Conservation (phyloP, 2,113 vertebrate genomes). For the Entosphenus tridentatus region DNA sequence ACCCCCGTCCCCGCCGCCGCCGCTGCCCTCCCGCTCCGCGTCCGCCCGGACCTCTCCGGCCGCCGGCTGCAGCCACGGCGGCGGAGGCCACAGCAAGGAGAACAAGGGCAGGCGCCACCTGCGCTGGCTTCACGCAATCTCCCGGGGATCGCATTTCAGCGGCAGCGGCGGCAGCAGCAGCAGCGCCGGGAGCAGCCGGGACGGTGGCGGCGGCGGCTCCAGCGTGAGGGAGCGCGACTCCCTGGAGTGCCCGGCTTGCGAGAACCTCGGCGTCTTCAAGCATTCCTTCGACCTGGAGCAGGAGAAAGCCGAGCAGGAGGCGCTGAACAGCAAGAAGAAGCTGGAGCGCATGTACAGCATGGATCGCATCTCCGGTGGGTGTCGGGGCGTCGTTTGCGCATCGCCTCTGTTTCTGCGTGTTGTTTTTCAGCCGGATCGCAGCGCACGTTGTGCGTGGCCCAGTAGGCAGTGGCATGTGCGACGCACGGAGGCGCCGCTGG, state of each 20-base stretch:
- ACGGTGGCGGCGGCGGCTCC: slow-evolving; percentile 25
- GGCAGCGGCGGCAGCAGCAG: slow-evolving; percentile 27
- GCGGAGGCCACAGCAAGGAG: slow-evolving; percentile 25
- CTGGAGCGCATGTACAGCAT: slow-evolving; percentile 81
- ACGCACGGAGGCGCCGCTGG: not conserved
- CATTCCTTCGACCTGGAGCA: slow-evolving; percentile 50
- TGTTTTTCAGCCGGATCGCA: not conserved
- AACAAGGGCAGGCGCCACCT: slow-evolving; percentile 26
- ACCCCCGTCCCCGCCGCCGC: slow-evolving; percentile 16
- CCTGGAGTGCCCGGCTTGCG: slow-evolving; percentile 33
- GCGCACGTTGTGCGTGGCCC: not conserved
- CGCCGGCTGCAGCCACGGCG: slow-evolving; percentile 15
- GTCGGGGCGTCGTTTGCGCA: not conserved
- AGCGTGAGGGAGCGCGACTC: slow-evolving; percentile 26
- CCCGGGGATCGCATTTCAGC: slow-evolving; percentile 13
- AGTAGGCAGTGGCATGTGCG: not conserved
- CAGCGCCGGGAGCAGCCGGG: slow-evolving; percentile 27
- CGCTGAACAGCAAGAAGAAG: slow-evolving; percentile 39
- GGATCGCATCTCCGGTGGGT: slow-evolving; percentile 46
- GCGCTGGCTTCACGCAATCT: slow-evolving; percentile 20
- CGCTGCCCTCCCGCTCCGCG: slow-evolving; percentile 20
- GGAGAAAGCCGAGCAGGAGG: slow-evolving; percentile 20
- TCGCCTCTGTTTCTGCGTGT: not conserved
- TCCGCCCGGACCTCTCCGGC: slow-evolving; percentile 7
- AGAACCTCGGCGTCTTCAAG: slow-evolving; percentile 35